A percentile compares a stretch with the other conserved stretches of the same genome.
phyloP scores from a whole-genome alignment of 2,797 vertebrate genomes.

The Hoplostethus atlanticus region DNA sequence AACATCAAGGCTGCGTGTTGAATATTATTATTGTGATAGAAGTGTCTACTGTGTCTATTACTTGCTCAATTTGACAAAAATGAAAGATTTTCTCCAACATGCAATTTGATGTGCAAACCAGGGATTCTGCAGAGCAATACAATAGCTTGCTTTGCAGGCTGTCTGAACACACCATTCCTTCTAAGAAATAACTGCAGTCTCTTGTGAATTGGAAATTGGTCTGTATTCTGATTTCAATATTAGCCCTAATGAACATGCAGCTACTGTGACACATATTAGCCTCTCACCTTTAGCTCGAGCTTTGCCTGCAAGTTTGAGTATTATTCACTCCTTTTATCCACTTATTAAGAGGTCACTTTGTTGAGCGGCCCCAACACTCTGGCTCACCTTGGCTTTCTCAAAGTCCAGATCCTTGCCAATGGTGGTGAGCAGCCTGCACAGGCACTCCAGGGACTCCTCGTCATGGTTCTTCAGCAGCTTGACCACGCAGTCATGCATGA shows the following conservation, averaged over 20 bases:
- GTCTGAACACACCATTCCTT: neutral
- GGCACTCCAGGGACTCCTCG: conserved; percentile 94
- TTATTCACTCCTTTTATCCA: neutral
- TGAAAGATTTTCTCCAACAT: too few species aligned
- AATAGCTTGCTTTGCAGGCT: neutral
- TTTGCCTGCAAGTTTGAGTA: too few species aligned
- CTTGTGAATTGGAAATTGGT: neutral
- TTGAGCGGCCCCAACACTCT: too few species aligned
- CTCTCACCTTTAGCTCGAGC: neutral
- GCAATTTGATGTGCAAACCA: too few species aligned
- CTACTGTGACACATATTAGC: neutral
- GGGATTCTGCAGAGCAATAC: too few species aligned
- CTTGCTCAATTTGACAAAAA: too few species aligned
- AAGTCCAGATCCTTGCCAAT: conserved; percentile 99
- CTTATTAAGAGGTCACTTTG: neutral
- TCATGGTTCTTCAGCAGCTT: conserved; percentile 98
- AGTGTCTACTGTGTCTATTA: too few species aligned
- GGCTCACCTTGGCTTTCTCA: conserved; percentile 95
- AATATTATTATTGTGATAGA: too few species aligned
- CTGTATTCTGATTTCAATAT: neutral
- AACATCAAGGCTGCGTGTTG: too few species aligned
- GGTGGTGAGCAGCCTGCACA: conserved; percentile 96
- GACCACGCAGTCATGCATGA: conserved; percentile 99
- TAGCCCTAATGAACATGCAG: neutral
- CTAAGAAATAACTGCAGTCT: neutral